Conservation (phyloP, 1,140 invertebrate species). For the Drosophila sp. region DNA sequence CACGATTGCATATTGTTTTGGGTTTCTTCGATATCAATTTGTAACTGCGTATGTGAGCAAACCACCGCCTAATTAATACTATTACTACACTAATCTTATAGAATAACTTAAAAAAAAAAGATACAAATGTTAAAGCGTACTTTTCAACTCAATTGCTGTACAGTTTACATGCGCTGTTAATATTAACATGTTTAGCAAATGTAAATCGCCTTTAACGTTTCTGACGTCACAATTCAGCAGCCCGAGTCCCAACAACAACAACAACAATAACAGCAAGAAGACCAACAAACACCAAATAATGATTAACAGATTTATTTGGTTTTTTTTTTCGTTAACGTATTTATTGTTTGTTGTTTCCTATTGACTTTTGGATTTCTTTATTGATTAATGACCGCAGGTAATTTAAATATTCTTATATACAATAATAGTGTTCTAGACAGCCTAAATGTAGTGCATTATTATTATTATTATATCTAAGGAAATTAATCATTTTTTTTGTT, state of each 20-base stretch:
- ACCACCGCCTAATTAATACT: slow-evolving; percentile 71
- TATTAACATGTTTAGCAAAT: slow-evolving; percentile 14
- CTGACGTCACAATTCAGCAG: slow-evolving; percentile 11
- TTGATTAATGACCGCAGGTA: slow-evolving; percentile 5
- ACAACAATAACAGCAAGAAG: slow-evolving; percentile 7
- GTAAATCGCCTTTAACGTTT: slow-evolving; percentile 6
- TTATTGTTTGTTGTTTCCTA: neutral
- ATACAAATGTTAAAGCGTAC: neutral
- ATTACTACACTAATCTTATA: slow-evolving; percentile 35
- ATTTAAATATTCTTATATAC: slow-evolving; percentile 16
- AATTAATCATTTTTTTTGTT: slow-evolving; percentile 34
- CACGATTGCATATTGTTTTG: slow-evolving; percentile 17
- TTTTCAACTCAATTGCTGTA: no score
- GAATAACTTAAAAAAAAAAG: slow-evolving; percentile 10
- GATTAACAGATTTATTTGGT: slow-evolving; percentile 4
- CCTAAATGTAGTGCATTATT: slow-evolving; percentile 38
- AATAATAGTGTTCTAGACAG: slow-evolving; percentile 29
- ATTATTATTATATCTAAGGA: slow-evolving; percentile 39
- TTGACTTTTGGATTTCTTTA: slow-evolving; percentile 1
- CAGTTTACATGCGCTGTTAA: slow-evolving; percentile 4
- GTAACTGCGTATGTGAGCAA: slow-evolving; percentile 50
- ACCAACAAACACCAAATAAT: slow-evolving; percentile 1
- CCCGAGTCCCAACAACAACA: slow-evolving; percentile 26
- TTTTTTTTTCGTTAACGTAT: neutral
- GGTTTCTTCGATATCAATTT: slow-evolving; percentile 19